Evolutionary conservation across 2,113 vertebrate species (phyloP).

Genomic region (Tiliqua scincoides): DNA sequence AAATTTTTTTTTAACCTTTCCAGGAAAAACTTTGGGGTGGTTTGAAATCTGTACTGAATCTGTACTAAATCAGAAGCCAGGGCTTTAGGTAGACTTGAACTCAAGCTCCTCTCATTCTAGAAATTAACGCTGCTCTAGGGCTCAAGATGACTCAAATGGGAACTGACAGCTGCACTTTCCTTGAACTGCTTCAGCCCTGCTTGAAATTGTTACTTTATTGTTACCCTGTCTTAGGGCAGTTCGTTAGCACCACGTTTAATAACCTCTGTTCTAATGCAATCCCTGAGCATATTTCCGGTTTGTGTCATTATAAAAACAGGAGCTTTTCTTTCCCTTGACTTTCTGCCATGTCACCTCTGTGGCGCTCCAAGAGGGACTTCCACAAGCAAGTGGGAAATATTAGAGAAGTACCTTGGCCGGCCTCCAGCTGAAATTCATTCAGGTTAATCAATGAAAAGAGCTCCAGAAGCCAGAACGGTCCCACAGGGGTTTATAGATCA

Average conservation of each 20-base stretch:
- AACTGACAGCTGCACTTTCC: not conserved
- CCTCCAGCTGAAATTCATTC: conserved; percentile 31
- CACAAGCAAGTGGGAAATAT: conserved; percentile 14
- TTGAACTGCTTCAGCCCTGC: not conserved
- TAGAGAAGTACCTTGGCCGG: not conserved
- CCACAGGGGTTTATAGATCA: conserved; percentile 4
- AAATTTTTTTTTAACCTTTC: not conserved
- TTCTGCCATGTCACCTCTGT: not conserved
- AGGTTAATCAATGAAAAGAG: conserved; percentile 20
- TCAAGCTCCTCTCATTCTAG: not conserved
- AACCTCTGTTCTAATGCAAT: not conserved
- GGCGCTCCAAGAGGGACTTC: conserved; percentile 18
- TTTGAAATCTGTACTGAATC: not conserved
- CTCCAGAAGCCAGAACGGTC: not conserved
- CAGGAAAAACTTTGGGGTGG: not conserved
- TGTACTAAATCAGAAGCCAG: not conserved
- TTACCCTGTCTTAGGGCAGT: not conserved
- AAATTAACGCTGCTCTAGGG: not conserved
- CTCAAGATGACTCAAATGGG: not conserved
- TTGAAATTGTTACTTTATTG: not conserved
- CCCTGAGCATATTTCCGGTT: not conserved
- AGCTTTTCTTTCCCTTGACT: not conserved
- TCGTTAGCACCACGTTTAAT: not conserved
- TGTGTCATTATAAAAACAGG: not conserved
- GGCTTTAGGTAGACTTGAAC: not conserved